These are phyloP conservation scores for Scaeva pyrastri DNA, from an alignment of 2,888 invertebrate species.

Conservation along the genomic window DNA sequence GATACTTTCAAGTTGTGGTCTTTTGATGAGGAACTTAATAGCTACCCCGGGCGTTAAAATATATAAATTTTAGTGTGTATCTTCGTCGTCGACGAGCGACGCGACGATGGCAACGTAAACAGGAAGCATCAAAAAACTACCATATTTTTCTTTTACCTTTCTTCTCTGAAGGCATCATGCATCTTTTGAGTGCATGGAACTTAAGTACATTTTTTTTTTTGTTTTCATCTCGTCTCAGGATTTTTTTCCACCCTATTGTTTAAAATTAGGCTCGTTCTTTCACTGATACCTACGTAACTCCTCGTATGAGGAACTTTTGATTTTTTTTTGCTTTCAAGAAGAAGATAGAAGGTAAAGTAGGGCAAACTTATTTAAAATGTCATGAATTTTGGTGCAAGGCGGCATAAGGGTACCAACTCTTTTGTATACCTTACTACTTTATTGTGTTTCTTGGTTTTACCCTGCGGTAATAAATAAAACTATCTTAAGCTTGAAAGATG, in stretches of 20 bases:
- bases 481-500: background rate
- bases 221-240: background rate
- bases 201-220: conserved; percentile 45
- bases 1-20: conserved; percentile 35
- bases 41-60: conserved; percentile 8
- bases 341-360: background rate
- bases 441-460: conserved; percentile 9
- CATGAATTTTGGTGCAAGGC: background rate
- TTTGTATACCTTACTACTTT: background rate
- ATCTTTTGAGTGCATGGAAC: conserved; percentile 16
- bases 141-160: conserved; percentile 45
- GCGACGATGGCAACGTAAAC: no score
- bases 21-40: conserved; percentile 26
- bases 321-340: no score
- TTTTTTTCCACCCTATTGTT: background rate
- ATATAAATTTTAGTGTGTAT: conserved; percentile 14
- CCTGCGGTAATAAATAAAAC: conserved; percentile 18
- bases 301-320: conserved; percentile 33
- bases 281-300: background rate
- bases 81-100: background rate
- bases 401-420: background rate
- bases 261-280: background rate
- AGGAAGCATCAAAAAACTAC: conserved; percentile 1
- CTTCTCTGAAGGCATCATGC: background rate
- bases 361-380: conserved; percentile 17